phyloP scores from a whole-genome alignment of 2,888 invertebrate species.

The Dryobotodes eremita region DNA sequence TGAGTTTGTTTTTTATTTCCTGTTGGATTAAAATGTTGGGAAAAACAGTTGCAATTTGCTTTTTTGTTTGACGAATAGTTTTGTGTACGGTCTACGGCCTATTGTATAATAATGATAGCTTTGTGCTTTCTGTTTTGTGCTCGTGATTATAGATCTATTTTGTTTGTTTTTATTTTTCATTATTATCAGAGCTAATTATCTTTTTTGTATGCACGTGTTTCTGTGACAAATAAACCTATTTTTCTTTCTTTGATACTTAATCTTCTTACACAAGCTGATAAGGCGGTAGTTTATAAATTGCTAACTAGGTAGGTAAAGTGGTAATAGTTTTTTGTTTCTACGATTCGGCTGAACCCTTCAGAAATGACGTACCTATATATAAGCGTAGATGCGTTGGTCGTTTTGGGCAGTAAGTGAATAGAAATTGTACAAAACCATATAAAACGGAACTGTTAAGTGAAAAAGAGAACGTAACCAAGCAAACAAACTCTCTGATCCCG shows the following conservation, averaged over 20 bases:
- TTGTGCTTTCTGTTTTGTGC: too few relatives aligned
- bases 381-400: too few relatives aligned
- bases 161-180: too few relatives aligned
- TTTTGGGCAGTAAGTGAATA: not conserved
- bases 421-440: not conserved
- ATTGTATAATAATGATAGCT: not conserved
- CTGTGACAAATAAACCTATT: too few relatives aligned
- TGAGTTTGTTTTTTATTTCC: slow-evolving; percentile 19
- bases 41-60: not conserved
- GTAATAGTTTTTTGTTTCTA: not conserved
- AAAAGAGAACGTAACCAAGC: not conserved
- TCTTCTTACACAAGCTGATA: not conserved
- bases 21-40: slow-evolving; percentile 13
- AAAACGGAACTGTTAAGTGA: not conserved
- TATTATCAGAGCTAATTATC: too few relatives aligned
- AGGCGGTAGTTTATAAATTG: not conserved
- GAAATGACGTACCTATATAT: not conserved
- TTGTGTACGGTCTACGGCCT: not conserved
- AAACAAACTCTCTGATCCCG: slow-evolving; percentile 1
- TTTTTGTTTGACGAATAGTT: slow-evolving; percentile 16
- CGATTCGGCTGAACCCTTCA: not conserved
- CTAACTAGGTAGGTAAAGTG: not conserved
- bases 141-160: too few relatives aligned
- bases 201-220: too few relatives aligned
- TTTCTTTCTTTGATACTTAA: not conserved